Conservation (phyloP, 2,888 invertebrate genomes). For the Clanis bilineata region DNA sequence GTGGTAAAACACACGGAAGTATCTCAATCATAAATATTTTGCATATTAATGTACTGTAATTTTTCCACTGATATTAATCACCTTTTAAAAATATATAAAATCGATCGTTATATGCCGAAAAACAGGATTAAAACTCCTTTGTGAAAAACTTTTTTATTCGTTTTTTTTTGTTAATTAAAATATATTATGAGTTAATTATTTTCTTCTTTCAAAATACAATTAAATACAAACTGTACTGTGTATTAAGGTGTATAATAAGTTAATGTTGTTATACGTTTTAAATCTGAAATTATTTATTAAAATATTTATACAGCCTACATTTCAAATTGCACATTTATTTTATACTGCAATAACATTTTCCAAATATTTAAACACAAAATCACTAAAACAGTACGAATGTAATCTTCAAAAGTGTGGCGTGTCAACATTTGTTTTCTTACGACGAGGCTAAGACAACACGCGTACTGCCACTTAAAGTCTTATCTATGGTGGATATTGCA, state of each 20-base stretch:
- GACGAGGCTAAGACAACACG: slow-evolving; percentile 35
- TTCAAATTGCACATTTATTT: neutral
- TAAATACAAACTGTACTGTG: too few relatives aligned
- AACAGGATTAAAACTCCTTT: too few relatives aligned
- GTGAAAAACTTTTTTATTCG: too few relatives aligned
- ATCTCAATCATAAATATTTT: neutral
- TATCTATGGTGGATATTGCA: slow-evolving; percentile 46
- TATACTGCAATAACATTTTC: neutral
- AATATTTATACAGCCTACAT: neutral
- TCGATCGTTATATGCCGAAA: too few relatives aligned
- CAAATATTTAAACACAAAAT: slow-evolving; percentile 13
- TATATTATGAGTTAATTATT: too few relatives aligned
- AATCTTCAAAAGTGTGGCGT: slow-evolving; percentile 31
- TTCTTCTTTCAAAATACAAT: too few relatives aligned
- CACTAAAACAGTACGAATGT: slow-evolving; percentile 1
- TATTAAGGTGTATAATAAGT: too few relatives aligned
- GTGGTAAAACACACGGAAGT: neutral
- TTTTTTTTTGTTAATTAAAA: too few relatives aligned
- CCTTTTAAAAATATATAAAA: too few relatives aligned
- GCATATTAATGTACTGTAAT: neutral
- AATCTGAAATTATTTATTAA: neutral
- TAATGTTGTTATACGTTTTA: too few relatives aligned
- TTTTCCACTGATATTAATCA: neutral
- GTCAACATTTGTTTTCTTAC: slow-evolving; percentile 46
- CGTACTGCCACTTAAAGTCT: slow-evolving; percentile 23